phyloP scores from a whole-genome alignment of 2,888 invertebrate species.

The Drosophila affinis region DNA sequence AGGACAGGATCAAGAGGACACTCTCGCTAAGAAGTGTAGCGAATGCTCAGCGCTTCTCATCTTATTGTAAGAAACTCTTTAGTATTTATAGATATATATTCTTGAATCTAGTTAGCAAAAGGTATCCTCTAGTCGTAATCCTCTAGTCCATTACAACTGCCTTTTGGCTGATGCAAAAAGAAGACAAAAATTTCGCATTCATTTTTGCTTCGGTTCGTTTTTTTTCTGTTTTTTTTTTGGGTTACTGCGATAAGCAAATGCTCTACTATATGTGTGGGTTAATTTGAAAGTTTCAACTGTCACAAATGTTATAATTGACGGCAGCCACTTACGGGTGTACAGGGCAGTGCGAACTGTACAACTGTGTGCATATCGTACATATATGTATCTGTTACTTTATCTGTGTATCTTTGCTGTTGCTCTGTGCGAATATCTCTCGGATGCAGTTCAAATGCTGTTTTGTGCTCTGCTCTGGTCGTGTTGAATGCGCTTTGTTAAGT shows the following conservation, averaged over 20 bases:
- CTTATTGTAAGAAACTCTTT: no score
- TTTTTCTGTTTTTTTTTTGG: slow-evolving; percentile 15
- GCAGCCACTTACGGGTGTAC: slow-evolving; percentile 36
- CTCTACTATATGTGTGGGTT: slow-evolving; percentile 45
- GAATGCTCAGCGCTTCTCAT: no score
- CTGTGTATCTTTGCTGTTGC: slow-evolving; percentile 2
- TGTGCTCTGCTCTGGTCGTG: slow-evolving; percentile 5
- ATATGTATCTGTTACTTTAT: slow-evolving; percentile 21
- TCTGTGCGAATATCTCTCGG: slow-evolving; percentile 41
- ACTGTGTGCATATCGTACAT: neutral
- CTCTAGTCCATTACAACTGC: neutral
- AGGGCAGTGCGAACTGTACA: slow-evolving; percentile 8
- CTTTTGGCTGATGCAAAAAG: slow-evolving; percentile 43
- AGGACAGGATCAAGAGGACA: neutral
- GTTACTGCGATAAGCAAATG: slow-evolving; percentile 25
- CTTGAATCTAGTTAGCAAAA: no score
- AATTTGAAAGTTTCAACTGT: slow-evolving; percentile 66
- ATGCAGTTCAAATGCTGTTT: slow-evolving; percentile 46
- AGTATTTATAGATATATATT: no score
- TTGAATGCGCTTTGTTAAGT: slow-evolving; percentile 57
- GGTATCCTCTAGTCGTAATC: neutral
- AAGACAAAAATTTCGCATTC: slow-evolving; percentile 13
- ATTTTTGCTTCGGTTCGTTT: neutral
- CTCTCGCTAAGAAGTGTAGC: neutral
- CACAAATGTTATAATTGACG: slow-evolving; percentile 67